Evolutionary conservation across 2,113 vertebrate species (phyloP), one percentile per base, ranked within the genome.

Genomic region (Progne subis): DNA sequence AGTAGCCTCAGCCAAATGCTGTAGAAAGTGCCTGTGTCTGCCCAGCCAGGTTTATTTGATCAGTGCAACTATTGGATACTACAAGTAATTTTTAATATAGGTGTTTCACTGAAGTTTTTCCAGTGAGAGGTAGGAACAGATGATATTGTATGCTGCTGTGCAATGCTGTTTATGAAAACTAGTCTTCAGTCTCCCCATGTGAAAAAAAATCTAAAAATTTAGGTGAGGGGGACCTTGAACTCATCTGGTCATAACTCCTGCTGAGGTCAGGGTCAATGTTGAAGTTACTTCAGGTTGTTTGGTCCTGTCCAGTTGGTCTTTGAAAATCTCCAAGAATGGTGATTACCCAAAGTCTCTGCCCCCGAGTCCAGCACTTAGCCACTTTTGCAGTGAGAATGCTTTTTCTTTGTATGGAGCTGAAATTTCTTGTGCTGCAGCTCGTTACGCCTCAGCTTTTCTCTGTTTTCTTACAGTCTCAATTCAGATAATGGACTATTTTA

Each of bases 71-170:
- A 11, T 47, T 82, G 49, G 23, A 14, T 43, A 34, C 11, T 60
- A 8, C 9, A 34, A 34, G 17, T 44, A 2, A 9, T 57, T 83
- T 85, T 80, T 72, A 59, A 34, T 68, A 17, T 12, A 59, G 18
- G 18, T 32, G 44, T 37, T 55, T 72, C 9, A 18, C 25, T 49
- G 28, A 47, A 69, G 19, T 34, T 65, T 5, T 82, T 91, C 43
- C 14, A 32, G 6, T 46, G 53, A 4, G 32, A 23, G 15, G 19
- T 9, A 5, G 18, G 29, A 69, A 61, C 24, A 65, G 26, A 25
- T 32, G 7, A 3, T 65, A 20, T 4, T 0, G 0, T 79, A 8
- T 31, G 43, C 47, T 84, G 47, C 34, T 75, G 53, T 88, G 28
- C n/a, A 31, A 4, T 71, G 9, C 34, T 64, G 9, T 56, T 71